Evolutionary conservation across 2,888 invertebrate genomes (phyloP).

Genomic region (Aplocera efformata): DNA sequence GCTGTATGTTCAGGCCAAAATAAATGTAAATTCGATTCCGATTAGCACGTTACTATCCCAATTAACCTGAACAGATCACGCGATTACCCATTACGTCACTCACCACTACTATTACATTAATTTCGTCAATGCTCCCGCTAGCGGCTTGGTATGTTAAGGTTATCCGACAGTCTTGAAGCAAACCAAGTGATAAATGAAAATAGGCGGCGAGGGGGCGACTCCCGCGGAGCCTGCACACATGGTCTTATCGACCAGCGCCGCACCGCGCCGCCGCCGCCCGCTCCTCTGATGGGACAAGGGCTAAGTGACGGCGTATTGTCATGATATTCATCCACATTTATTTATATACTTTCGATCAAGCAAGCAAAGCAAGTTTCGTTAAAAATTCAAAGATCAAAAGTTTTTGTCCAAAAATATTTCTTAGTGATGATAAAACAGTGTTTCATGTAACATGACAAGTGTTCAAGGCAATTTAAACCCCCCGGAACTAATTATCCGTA

Average conservation of each 20-base stretch:
- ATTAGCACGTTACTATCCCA: too few species aligned
- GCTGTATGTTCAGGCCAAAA: too few species aligned
- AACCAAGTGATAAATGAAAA: conserved; percentile 79
- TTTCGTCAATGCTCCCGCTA: conserved; percentile 29
- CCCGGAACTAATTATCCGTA: too few species aligned
- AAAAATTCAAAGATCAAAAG: neutral
- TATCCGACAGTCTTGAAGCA: conserved; percentile 35
- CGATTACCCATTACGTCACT: conserved; percentile 16
- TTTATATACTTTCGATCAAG: too few species aligned
- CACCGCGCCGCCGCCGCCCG: too few species aligned
- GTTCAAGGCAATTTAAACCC: too few species aligned
- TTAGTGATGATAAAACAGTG: too few species aligned
- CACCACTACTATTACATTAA: conserved; percentile 24
- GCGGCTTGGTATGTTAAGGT: conserved; percentile 35
- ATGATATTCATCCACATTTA: neutral
- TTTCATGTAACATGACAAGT: too few species aligned
- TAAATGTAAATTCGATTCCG: too few species aligned
- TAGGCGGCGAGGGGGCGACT: conserved; percentile 70
- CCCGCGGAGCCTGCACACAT: conserved; percentile 76
- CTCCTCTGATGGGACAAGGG: conserved; percentile 30
- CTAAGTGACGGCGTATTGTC: conserved; percentile 13
- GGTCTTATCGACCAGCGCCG: conserved; percentile 65
- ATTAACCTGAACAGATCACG: conserved; percentile 15
- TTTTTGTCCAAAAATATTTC: too few species aligned
- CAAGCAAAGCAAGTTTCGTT: neutral